A percentile compares a stretch with the other conserved stretches of the same genome.
phyloP scores from a whole-genome alignment of 2,888 invertebrate genomes.

The Nineta flava region DNA sequence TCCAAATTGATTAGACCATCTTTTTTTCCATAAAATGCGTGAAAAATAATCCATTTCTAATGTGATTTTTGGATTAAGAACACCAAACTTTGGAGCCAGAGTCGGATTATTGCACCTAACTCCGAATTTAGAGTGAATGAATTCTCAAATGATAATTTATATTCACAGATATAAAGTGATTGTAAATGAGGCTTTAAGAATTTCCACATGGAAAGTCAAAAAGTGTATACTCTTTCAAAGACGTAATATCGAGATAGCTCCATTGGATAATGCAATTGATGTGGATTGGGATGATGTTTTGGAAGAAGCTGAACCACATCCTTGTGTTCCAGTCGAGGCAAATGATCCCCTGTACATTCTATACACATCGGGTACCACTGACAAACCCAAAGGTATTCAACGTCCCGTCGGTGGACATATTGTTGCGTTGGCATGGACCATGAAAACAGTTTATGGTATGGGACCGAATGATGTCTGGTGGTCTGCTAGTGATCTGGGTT shows the following conservation, averaged over 20 bases:
- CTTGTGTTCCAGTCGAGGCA: constrained; percentile 74
- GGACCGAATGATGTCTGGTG: constrained; percentile 71
- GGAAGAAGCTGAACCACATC: constrained; percentile 44
- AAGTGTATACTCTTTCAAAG: constrained; percentile 74
- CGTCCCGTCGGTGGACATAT: constrained; percentile 81
- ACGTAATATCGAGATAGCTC: constrained; percentile 44
- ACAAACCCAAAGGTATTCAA: constrained; percentile 63
- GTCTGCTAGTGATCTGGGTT: constrained; percentile 78
- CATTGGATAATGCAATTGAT: constrained; percentile 49
- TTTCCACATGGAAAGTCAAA: constrained; percentile 55
- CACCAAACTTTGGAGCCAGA: too few species aligned
- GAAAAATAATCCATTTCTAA: too few species aligned
- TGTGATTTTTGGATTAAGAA: too few species aligned
- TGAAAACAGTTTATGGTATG: constrained; percentile 69
- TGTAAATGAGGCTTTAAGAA: constrained; percentile 63
- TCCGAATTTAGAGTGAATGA: too few species aligned
- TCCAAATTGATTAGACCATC: too few species aligned
- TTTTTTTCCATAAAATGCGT: too few species aligned
- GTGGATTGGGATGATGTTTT: constrained; percentile 64
- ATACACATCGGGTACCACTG: constrained; percentile 84
- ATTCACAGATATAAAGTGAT: constrained; percentile 51
- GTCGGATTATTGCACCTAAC: too few species aligned
- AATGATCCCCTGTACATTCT: constrained; percentile 83
- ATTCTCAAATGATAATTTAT: too few species aligned
- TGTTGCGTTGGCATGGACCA: constrained; percentile 69